Conservation (phyloP, 2,797 vertebrate genomes). For the Acanthiza pusilla region DNA sequence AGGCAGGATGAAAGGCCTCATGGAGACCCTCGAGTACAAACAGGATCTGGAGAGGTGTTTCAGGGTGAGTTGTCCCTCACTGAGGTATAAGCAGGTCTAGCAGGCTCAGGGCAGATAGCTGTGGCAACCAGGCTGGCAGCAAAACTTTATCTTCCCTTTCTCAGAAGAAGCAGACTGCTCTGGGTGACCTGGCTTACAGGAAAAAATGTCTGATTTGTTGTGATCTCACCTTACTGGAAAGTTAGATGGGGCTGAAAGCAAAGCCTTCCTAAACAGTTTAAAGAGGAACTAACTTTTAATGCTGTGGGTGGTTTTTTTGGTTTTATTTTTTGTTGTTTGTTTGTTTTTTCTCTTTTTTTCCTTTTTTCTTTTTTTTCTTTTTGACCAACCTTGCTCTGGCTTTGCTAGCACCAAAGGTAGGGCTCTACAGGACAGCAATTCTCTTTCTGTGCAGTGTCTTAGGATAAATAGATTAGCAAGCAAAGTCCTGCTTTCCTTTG, state of each 20-base stretch:
- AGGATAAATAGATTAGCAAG: neutral
- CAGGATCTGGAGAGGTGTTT: neutral
- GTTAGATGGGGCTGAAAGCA: neutral
- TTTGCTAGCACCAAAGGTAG: neutral
- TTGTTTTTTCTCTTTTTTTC: too few relatives aligned
- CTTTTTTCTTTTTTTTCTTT: neutral
- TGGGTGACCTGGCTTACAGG: neutral
- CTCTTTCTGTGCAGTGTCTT: neutral
- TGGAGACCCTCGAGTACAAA: neutral
- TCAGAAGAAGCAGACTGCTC: neutral
- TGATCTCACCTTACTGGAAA: neutral
- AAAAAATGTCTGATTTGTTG: neutral
- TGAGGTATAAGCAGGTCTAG: neutral
- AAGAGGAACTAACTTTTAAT: neutral
- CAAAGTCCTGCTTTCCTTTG: neutral
- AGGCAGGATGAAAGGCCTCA: neutral
- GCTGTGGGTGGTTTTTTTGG: neutral
- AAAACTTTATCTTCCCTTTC: neutral
- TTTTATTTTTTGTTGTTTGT: too few relatives aligned
- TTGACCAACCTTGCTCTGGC: neutral
- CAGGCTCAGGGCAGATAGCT: neutral
- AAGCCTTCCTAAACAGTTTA: neutral
- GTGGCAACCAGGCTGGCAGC: neutral
- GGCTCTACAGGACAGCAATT: neutral
- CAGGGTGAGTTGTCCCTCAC: neutral